phyloP scores from a whole-genome alignment of 2,113 vertebrate species.

The Heptranchias perlo region DNA sequence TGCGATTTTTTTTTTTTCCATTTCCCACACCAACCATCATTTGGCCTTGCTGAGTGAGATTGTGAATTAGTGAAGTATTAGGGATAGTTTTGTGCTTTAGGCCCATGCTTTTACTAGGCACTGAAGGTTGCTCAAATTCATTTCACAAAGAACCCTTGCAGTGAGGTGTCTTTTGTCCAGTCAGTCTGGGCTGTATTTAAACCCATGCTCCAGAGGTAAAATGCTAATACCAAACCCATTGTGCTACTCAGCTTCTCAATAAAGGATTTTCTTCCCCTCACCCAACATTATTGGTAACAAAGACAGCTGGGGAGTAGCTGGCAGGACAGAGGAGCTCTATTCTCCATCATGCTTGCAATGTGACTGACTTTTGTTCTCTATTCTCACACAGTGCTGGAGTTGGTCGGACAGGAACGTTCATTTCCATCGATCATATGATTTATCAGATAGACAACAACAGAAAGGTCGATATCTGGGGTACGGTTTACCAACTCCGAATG shows the following conservation, averaged over 20 bases:
- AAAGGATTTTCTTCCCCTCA: not conserved
- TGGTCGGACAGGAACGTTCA: conserved; percentile 88
- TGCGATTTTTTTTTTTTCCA: not conserved
- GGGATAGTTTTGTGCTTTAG: not conserved
- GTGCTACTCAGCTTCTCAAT: not conserved
- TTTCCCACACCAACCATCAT: not conserved
- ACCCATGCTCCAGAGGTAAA: not conserved
- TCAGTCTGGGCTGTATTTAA: not conserved
- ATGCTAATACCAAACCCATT: not conserved
- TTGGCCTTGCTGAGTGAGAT: not conserved
- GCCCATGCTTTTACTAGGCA: not conserved
- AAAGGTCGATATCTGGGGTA: conserved; percentile 75
- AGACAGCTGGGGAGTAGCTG: not conserved
- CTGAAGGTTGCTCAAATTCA: not conserved
- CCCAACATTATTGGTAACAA: not conserved
- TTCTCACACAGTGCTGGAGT: conserved; percentile 77
- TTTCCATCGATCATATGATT: conserved; percentile 82
- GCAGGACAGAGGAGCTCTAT: not conserved
- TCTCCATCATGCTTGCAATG: conserved; percentile 69
- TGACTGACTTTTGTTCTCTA: not conserved
- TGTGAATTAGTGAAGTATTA: not conserved
- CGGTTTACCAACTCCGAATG: conserved; percentile 82
- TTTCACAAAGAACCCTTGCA: not conserved
- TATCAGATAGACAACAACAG: conserved; percentile 88
- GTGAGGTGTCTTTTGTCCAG: not conserved